Evolutionary conservation across 2,797 vertebrate species (phyloP), one percentile per base, ranked within the genome.

Genomic region (Lemur catta): DNA sequence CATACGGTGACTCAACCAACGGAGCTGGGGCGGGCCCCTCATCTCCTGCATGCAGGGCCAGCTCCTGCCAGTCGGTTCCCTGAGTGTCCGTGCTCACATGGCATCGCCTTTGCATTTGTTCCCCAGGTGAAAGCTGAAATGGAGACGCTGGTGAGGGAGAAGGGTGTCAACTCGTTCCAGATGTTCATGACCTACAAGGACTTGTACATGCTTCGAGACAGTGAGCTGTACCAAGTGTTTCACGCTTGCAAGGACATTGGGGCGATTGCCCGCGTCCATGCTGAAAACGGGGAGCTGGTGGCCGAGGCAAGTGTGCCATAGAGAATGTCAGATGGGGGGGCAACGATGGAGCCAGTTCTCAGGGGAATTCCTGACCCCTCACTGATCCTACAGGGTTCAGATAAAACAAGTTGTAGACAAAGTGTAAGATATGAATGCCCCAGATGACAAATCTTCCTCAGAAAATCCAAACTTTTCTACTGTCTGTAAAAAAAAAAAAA

Each of bases 151-250:
- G 99, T 99, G 96, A 98, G 99, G 85, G 99, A 99, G 96, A 99
- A 99, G 94, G 99, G 99, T 0, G 99, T 99, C 95, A 99, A 99
- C 98, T 99, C 99, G 22, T 99, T 99, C 98, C 99, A 99, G 99
- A 99, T 99, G 99, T 99, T 99, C 98, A 99, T 99, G 99, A 99
- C 99, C 96, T 99, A 99, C 97, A 99, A 99, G 98, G 99, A 99
- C 95, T 97, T 98, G 97, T 99, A 99, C 98, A 99, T 99, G 99
- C 99, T 99, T 97, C 99, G 99, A 95, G 99, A 99, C 99, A 98
- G 98, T 4, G 99, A 99, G 98, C 99, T 99, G 59, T 99, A 99
- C 98, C 99, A 99, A 98, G 99, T 98, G 61, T 98, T 99, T 95
- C 99, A 99, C 1, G 99, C 99, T 72, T 99, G 99, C 97, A 99